These are phyloP conservation scores for Lepeophtheirus nordmannii DNA, from an alignment of 2,888 invertebrate species.

Conservation along the genomic window DNA sequence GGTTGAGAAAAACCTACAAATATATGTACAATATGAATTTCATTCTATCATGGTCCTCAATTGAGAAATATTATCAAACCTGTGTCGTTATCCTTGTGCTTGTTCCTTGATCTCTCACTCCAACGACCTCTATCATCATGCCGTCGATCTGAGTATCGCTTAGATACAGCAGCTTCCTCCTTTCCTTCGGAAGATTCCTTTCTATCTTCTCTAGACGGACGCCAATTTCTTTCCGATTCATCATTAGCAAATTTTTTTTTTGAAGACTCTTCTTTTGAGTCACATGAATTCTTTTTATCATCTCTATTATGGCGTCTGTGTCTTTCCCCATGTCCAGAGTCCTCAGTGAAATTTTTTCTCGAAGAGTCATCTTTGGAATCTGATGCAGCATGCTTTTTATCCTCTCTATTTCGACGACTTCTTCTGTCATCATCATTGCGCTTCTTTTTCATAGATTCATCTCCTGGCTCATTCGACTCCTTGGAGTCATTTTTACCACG, in stretches of 20 bases:
- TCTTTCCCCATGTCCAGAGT: too few species aligned
- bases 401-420: too few species aligned
- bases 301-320: too few species aligned
- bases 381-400: too few species aligned
- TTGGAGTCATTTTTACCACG: too few species aligned
- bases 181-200: neutral
- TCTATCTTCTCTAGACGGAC: too few species aligned
- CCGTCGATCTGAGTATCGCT: conserved; percentile 2
- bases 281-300: too few species aligned
- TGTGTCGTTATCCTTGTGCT: neutral
- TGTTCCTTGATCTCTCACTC: neutral
- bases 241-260: neutral
- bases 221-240: neutral
- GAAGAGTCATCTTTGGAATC: too few species aligned
- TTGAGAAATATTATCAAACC: neutral
- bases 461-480: too few species aligned
- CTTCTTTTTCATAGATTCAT: too few species aligned
- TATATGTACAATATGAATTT: neutral
- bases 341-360: too few species aligned
- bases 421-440: too few species aligned
- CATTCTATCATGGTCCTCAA: neutral
- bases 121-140: conserved; percentile 9
- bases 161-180: neutral
- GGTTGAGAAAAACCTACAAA: neutral
- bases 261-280: neutral